Evolutionary conservation across 2,797 vertebrate genomes (phyloP).

Genomic region (Glyptemys insculpta): DNA sequence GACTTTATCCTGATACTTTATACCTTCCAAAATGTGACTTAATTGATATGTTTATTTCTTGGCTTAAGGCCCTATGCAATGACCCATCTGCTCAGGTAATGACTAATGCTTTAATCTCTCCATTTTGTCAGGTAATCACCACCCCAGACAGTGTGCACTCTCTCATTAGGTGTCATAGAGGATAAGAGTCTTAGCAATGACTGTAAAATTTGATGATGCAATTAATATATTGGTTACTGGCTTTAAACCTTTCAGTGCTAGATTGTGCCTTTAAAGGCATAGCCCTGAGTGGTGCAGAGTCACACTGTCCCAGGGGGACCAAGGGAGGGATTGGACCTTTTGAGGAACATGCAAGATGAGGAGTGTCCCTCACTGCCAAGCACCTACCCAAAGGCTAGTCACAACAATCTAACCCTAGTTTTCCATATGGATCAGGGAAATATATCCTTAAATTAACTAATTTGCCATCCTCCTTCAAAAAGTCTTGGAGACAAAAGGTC

Average conservation of each 20-base stretch:
- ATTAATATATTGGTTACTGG: constrained; percentile 49
- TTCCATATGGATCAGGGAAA: not conserved
- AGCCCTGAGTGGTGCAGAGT: rapidly evolving
- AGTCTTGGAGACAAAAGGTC: not conserved
- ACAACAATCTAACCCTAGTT: not conserved
- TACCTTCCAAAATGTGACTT: constrained; percentile 31
- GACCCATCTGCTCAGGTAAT: constrained; percentile 77
- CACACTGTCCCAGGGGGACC: not conserved
- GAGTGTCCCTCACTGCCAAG: not conserved
- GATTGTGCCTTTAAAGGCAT: not conserved
- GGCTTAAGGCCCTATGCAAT: constrained; percentile 63
- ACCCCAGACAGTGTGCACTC: constrained; percentile 54
- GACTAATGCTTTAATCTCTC: constrained; percentile 73
- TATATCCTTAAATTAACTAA: not conserved
- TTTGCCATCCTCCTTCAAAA: not conserved
- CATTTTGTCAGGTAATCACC: constrained; percentile 64
- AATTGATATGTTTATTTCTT: constrained; percentile 70
- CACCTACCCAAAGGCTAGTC: not conserved
- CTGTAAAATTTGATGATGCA: constrained; percentile 65
- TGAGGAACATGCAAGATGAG: not conserved
- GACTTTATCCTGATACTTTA: constrained; percentile 52
- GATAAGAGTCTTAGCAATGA: constrained; percentile 63
- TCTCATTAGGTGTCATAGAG: constrained; percentile 54
- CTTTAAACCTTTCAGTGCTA: constrained; percentile 31
- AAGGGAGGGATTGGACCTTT: not conserved